Evolutionary conservation across 2,113 vertebrate genomes (phyloP), one percentile per base, ranked within the genome.

Genomic region (Phyllostomus hastatus): DNA sequence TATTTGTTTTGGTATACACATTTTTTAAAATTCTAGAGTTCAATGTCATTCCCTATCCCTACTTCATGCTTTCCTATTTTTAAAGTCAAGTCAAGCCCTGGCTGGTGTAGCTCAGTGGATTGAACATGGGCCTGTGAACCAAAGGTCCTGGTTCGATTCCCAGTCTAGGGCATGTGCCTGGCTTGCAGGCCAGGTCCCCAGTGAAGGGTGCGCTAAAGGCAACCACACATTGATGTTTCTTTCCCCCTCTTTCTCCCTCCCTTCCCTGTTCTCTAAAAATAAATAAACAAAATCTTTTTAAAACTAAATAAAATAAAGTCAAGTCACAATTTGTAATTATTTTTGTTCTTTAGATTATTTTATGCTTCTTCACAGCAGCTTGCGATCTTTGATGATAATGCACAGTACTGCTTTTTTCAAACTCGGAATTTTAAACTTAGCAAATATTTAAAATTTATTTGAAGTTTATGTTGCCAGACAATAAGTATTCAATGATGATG

Each of bases 281-380:
- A 59, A 59, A 24, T 59, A 59, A 59, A 59, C 22, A 59, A 59
- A 24, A 59, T 59, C 57, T 59, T 59, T 57, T 7, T 24, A 59
- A 59, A 59, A 59, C 17, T 54, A 54, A 54, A 54, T 54, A 24
- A 24, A 59, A 59, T 92, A 84, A 94, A 76, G 16, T 10, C 22
- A 35, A 41, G 2, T 64, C 79, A 50, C 41, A 94, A 41, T 97
- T 96, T 96, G 33, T 82, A 95, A 46, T 35, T 70, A 61, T 59
- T 79, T 89, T 97, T 64, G 15, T 33, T 67, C 28, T 97, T 97
- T 96, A 73, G 38, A 88, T 95, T 90, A 64, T 81, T 97, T 96
- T 91, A 83, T 95, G 50, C 46, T 59, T 50, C 84, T 88, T 96
- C 96, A 93, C 81, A 90, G 86, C 64, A 94, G 57, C 14, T 46